Evolutionary conservation across 2,888 invertebrate species (phyloP).

Genomic region (Osmoderma eremita): DNA sequence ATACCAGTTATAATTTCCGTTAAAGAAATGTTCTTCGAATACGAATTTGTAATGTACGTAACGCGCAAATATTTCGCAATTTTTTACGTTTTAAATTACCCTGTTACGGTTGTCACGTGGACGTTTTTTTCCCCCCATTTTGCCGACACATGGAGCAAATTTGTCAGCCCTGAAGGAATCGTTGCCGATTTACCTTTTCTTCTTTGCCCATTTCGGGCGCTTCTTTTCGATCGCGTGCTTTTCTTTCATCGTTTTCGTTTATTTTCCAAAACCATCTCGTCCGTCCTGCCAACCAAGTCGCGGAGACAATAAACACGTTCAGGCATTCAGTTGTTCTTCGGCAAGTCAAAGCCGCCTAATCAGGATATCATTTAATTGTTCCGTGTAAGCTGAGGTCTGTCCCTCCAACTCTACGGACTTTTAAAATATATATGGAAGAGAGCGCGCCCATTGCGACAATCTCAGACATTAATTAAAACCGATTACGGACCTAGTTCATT

Average conservation of each 20-base stretch:
- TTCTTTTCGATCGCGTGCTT: constrained; percentile 21
- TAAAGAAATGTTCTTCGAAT: too few relatives aligned
- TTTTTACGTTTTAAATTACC: constrained; percentile 7
- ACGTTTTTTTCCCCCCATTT: constrained; percentile 31
- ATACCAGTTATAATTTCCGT: too few relatives aligned
- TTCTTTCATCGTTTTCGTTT: constrained; percentile 34
- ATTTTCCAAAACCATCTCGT: constrained; percentile 34
- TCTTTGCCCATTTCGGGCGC: constrained; percentile 15
- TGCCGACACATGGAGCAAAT: constrained; percentile 40
- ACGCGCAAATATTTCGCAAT: not conserved
- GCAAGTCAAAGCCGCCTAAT: constrained; percentile 52
- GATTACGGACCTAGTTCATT: constrained; percentile 53
- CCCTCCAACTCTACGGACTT: constrained; percentile 34
- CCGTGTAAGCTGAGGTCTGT: constrained; percentile 47
- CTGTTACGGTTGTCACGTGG: constrained; percentile 13
- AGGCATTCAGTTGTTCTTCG: constrained; percentile 45
- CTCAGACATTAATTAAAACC: constrained; percentile 55
- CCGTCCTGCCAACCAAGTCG: constrained; percentile 32
- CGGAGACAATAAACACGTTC: constrained; percentile 48
- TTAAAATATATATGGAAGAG: constrained; percentile 47
- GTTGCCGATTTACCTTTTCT: constrained; percentile 24
- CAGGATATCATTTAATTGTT: constrained; percentile 54
- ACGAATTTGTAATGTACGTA: too few relatives aligned
- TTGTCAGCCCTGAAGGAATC: constrained; percentile 30
- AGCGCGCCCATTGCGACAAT: constrained; percentile 55